Evolutionary conservation across 2,888 invertebrate species (phyloP).

Genomic region (Phyllotreta cruciferae): DNA sequence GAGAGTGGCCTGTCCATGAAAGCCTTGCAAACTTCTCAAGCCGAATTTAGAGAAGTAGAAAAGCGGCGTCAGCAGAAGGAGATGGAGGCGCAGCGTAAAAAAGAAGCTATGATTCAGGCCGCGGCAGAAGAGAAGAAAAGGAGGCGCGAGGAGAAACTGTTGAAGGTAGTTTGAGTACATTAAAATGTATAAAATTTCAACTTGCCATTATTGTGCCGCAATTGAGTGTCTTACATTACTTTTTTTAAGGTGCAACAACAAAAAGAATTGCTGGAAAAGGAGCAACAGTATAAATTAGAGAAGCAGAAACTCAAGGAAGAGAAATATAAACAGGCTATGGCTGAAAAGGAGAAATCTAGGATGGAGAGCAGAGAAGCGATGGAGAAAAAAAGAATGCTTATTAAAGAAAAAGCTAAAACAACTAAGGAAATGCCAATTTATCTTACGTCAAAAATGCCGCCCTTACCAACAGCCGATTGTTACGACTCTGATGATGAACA

Average conservation of each 20-base stretch:
- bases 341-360: constrained; percentile 58
- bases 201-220: neutral
- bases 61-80: constrained; percentile 45
- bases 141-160: constrained; percentile 58
- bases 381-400: constrained; percentile 60
- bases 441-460: constrained; percentile 56
- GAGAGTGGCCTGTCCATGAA: constrained; percentile 41
- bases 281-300: constrained; percentile 60
- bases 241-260: constrained; percentile 55
- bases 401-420: constrained; percentile 61
- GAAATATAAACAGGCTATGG: constrained; percentile 47
- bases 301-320: constrained; percentile 61
- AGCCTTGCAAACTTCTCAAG: constrained; percentile 47
- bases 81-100: constrained; percentile 60
- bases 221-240: neutral
- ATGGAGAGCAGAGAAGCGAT: constrained; percentile 59
- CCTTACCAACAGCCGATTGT: constrained; percentile 65
- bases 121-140: constrained; percentile 66
- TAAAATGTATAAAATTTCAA: neutral
- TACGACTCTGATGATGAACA: constrained; percentile 64
- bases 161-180: constrained; percentile 43
- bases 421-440: constrained; percentile 55
- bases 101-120: constrained; percentile 67
- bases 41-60: constrained; percentile 50
- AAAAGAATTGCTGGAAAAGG: constrained; percentile 61